Evolutionary conservation across 2,797 vertebrate species (phyloP).

Genomic region (Propithecus perrieri): DNA sequence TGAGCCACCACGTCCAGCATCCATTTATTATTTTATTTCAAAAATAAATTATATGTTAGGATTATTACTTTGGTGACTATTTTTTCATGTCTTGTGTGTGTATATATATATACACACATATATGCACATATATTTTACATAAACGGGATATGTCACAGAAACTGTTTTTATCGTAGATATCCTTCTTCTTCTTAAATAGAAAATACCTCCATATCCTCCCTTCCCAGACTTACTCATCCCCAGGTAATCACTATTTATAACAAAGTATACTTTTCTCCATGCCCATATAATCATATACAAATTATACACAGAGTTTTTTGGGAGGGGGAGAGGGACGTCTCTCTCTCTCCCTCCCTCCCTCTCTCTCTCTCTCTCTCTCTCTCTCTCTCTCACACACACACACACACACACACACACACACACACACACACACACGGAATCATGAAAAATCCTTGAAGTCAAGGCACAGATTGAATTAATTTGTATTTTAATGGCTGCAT

Average conservation of each 20-base stretch:
- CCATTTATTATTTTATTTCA: background rate
- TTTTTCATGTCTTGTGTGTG: background rate
- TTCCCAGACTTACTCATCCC: background rate
- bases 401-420: background rate
- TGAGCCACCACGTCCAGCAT: too few relatives aligned
- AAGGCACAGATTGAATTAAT: background rate
- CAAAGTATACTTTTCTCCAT: background rate
- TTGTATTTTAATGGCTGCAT: constrained; percentile 23
- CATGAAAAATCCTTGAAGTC: background rate
- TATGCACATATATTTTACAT: background rate
- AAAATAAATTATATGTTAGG: constrained; percentile 5
- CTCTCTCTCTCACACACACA: too few relatives aligned
- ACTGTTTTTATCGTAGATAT: background rate
- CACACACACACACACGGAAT: background rate
- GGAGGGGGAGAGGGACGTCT: background rate
- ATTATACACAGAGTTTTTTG: background rate
- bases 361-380: background rate
- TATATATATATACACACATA: background rate
- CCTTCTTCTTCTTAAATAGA: background rate
- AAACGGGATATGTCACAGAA: background rate
- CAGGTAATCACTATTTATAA: background rate
- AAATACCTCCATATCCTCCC: background rate
- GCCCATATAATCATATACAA: background rate
- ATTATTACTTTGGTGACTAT: constrained; percentile 22
- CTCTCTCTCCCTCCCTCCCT: background rate